Percentiles rank a stretch among this genome's conserved stretches.
Conservation (phyloP, 2,797 vertebrate genomes). For the Toxotes lorentzi region DNA sequence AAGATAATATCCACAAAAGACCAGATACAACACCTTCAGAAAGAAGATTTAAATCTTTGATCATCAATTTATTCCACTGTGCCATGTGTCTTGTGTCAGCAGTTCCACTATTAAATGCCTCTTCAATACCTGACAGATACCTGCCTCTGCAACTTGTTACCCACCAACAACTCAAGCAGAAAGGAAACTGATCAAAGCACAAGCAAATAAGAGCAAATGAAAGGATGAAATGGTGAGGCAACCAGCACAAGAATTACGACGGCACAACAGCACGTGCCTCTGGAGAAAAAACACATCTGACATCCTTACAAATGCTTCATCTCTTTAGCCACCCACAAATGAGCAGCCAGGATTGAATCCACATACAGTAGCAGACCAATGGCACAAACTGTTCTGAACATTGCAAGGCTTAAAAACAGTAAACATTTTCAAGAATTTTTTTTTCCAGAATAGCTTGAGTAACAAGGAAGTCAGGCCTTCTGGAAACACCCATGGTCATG, state of each 20-base stretch:
- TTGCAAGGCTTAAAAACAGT: not conserved
- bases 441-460: not conserved
- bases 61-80: no score
- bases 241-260: not conserved
- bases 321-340: slow-evolving; percentile 7
- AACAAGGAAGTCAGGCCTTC: not conserved
- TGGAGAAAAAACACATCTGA: slow-evolving; percentile 1
- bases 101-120: no score
- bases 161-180: not conserved
- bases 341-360: not conserved
- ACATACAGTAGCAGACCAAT: not conserved
- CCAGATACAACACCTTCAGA: no score
- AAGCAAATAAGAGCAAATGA: not conserved
- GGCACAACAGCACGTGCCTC: not conserved
- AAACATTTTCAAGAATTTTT: not conserved
- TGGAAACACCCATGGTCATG: not conserved
- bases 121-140: not conserved
- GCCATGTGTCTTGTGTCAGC: no score
- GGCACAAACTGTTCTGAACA: no score
- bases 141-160: not conserved
- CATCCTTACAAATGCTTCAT: not conserved
- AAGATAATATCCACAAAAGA: no score
- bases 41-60: no score
- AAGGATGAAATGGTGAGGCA: not conserved
- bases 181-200: slow-evolving; percentile 2